Base-by-base conservation (phyloP, 2,113 vertebrate genomes). In the Helogale parvula region DNA sequence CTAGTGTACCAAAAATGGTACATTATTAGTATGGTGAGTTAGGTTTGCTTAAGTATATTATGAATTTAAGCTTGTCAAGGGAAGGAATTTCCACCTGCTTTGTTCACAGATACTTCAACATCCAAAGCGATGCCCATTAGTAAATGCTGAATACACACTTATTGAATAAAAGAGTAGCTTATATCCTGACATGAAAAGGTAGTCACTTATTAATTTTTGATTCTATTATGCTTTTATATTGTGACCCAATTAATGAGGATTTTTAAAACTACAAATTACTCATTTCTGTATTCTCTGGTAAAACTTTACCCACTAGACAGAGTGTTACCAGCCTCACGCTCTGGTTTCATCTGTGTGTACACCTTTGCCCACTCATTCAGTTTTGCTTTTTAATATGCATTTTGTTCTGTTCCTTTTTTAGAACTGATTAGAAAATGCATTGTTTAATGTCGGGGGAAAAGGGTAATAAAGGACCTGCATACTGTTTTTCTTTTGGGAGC, bases 41-140 rank as follows among this genome's bases (percentile, higher is more conserved):
- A 91, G 88, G 33, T 91, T 94, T 41, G 31, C n/a, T 90, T 91
- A 94, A 95, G 45, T 81, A 68, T 35, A 47, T 27, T 35, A 54
- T 14, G 15, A 96, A 47, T 80, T 33, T 90, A 52, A 94, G 0
- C 10, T 90, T 38, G 52, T 81, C n/a, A 21, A 25, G 35, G 29
- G 14, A 72, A 79, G 60, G 21, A 65, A 8, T 54, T 66, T 93
- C 69, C 88, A 35, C 33, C 35, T 29, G 7, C 85, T 92, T 81
- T 92, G 9, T 85, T 92, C 65, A 84, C 81, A 85, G 14, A 41
- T 60, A 72, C 14, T 89, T 76, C 2, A 76, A 13, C 41, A 54
- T 82, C 77, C 90, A 79, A 89, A 89, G 27, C 16, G 50, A 29
- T 65, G 31, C 7, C 38, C 23, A 27, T 74, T 52, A 63, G 33